Base-by-base conservation (phyloP, 1,140 invertebrate genomes). In the Solenopsis invicta region DNA sequence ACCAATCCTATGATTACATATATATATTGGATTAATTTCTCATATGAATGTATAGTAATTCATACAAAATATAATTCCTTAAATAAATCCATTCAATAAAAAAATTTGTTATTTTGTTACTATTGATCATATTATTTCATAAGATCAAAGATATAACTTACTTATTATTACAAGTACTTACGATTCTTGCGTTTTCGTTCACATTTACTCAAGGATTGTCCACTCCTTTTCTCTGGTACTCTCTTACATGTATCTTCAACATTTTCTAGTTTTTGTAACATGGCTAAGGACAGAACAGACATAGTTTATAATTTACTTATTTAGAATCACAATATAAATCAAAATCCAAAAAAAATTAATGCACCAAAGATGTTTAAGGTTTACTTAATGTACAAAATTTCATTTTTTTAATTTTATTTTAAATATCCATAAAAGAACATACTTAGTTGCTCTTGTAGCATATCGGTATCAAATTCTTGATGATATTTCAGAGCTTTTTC, bases 401-500 rank as follows among this genome's bases (percentile, higher is more conserved):
- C 29, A 62, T 18, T 62, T 41, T 29, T 41, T 41, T 41, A 41
- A 41, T 41, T n/a, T n/a, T n/a, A n/a, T n/a, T n/a, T n/a, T n/a
- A n/a, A n/a, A n/a, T n/a, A n/a, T n/a, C n/a, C n/a, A n/a, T 48
- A 67, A 66, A 75, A 10, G 13, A 62, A 88, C 87, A 94, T 91
- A 95, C 95, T 94, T 50, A 96, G 90, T 85, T 96, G 94, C 85
- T 95, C 91, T 85, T 96, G 93, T 71, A 96, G 90, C 48, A 94
- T 91, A 86, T 95, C 94, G 8, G 95, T 94, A 93, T 96, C 95
- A 92, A 96, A 96, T 87, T 96, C 95, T 86, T 95, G 94, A 64
- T 92, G 92, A 91, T 94, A 95, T 16, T 91, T 92, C 13, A 97
- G 89, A 12, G 96, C 96, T 87, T 96, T 96, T 87, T 97, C 96